Percentiles rank a stretch among this genome's conserved stretches.
Conservation (phyloP, 2,797 vertebrate species). For the Pantherophis vulpinus region DNA sequence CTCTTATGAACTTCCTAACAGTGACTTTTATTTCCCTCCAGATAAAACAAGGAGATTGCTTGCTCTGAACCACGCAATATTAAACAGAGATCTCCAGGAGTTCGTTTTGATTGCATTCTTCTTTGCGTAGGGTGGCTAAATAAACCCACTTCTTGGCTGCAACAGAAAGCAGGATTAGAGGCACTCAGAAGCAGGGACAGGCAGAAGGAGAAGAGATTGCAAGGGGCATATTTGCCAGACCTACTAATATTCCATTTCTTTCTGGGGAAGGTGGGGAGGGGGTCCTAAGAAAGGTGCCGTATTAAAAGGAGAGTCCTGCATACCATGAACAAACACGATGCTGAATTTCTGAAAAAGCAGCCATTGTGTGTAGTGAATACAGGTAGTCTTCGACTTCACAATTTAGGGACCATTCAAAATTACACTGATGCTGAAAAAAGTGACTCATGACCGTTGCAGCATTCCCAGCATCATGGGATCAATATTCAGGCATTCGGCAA, state of each 20-base stretch:
- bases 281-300: not conserved
- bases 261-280: no score
- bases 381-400: not conserved
- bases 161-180: not conserved
- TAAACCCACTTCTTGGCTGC: not conserved
- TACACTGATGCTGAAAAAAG: not conserved
- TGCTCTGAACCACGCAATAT: slow-evolving; percentile 17
- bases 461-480: not conserved
- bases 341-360: not conserved
- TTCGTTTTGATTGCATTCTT: slow-evolving; percentile 9
- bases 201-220: not conserved
- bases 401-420: not conserved
- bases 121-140: not conserved
- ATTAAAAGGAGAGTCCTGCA: not conserved
- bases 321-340: not conserved
- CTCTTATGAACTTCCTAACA: slow-evolving; percentile 15
- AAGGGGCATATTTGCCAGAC: not conserved
- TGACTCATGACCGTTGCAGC: accelerated
- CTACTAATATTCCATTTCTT: not conserved
- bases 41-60: slow-evolving; percentile 26
- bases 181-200: not conserved
- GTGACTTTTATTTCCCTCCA: slow-evolving; percentile 33
- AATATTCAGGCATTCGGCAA: not conserved
- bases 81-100: slow-evolving; percentile 14
- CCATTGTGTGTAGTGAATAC: not conserved